phyloP scores from a whole-genome alignment of 2,113 vertebrate genomes.

The Ondatra zibethicus region DNA sequence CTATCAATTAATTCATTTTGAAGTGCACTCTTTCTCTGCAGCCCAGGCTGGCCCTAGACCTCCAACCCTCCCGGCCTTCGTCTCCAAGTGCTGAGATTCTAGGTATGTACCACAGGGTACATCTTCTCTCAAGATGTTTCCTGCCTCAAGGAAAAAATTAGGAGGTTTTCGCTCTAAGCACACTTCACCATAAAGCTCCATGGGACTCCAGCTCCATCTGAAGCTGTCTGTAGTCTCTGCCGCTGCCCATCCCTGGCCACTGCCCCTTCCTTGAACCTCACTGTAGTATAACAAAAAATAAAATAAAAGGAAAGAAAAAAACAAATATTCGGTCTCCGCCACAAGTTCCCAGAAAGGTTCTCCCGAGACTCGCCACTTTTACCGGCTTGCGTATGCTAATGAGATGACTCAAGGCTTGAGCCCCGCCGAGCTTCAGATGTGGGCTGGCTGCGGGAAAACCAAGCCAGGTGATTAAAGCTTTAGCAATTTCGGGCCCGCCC shows the following conservation, averaged over 20 bases:
- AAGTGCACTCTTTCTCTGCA: neutral
- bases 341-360: neutral
- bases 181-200: neutral
- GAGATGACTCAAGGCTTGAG: neutral
- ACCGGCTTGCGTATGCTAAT: neutral
- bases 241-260: neutral
- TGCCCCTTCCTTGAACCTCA: neutral
- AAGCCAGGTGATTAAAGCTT: neutral
- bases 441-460: neutral
- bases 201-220: neutral
- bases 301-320: neutral
- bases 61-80: too few species aligned
- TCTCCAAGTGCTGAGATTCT: neutral
- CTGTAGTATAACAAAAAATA: neutral
- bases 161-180: neutral
- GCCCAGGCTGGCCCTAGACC: neutral
- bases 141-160: too few species aligned
- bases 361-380: neutral
- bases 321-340: neutral
- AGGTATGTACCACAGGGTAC: neutral
- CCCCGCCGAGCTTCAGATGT: too few species aligned
- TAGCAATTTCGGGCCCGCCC: neutral
- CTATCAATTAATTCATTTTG: neutral
- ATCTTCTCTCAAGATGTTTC: neutral
- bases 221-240: neutral